phyloP scores from a whole-genome alignment of 2,888 invertebrate genomes.

The Tenodera sinensis region DNA sequence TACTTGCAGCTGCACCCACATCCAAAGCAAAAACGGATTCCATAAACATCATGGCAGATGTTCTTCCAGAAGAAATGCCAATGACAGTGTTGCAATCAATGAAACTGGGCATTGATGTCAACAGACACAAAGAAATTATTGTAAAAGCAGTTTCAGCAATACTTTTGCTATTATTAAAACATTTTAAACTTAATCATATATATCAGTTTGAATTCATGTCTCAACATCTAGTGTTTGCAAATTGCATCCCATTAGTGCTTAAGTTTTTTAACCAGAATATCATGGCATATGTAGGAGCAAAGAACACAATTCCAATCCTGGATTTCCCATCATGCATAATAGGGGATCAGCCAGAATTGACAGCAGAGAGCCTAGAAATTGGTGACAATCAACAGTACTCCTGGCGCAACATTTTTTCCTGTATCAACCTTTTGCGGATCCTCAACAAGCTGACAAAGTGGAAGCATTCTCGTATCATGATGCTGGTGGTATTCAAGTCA shows the following conservation, averaged over 20 bases:
- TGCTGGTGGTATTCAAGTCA: slow-evolving; percentile 99
- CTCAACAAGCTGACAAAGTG: slow-evolving; percentile 98
- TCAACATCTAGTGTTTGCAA: slow-evolving; percentile 95
- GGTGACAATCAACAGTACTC: slow-evolving; percentile 83
- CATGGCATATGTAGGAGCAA: slow-evolving; percentile 88
- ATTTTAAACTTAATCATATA: slow-evolving; percentile 95
- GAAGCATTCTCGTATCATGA: slow-evolving; percentile 99
- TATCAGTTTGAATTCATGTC: slow-evolving; percentile 99
- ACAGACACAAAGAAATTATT: slow-evolving; percentile 97
- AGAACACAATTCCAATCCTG: slow-evolving; percentile 87
- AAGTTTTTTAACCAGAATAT: slow-evolving; percentile 99
- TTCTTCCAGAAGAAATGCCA: slow-evolving; percentile 96
- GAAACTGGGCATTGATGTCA: slow-evolving; percentile 95
- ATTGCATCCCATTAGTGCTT: slow-evolving; percentile 95
- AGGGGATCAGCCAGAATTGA: slow-evolving; percentile 90
- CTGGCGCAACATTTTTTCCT: slow-evolving; percentile 97
- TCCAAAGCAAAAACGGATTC: slow-evolving; percentile 98
- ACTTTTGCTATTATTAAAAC: slow-evolving; percentile 86
- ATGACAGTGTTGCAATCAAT: slow-evolving; percentile 92
- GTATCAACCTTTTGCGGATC: slow-evolving; percentile 92
- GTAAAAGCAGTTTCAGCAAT: slow-evolving; percentile 94
- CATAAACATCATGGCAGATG: slow-evolving; percentile 96
- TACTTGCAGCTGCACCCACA: slow-evolving; percentile 97
- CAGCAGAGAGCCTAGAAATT: slow-evolving; percentile 84
- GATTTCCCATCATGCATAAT: slow-evolving; percentile 96